A percentile compares a stretch with the other conserved stretches of the same genome.
Conservation (phyloP, 53 echinoderm and acorn worm genomes). For the Pentamera pediparva region DNA sequence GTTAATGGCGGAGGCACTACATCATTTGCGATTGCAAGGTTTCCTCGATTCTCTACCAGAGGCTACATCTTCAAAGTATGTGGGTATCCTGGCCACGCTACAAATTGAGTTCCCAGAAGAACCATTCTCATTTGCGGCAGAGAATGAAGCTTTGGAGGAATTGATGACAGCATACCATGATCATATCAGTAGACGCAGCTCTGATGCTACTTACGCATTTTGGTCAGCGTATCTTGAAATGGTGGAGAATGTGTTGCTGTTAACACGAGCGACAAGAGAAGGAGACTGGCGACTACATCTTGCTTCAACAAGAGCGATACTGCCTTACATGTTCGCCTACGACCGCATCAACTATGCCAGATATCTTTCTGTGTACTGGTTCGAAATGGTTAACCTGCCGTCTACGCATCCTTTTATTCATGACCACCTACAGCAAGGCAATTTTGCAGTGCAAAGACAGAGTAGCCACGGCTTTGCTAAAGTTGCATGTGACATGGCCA, state of each 20-base stretch:
- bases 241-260: slow-evolving; percentile 22
- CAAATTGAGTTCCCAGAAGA: not conserved
- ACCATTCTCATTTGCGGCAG: not conserved
- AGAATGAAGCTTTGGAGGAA: not conserved
- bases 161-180: not conserved
- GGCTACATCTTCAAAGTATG: slow-evolving; percentile 28
- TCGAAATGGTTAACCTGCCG: slow-evolving; percentile 37
- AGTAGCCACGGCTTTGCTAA: not conserved
- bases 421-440: not conserved
- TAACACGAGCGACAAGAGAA: slow-evolving; percentile 37
- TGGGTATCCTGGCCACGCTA: not conserved
- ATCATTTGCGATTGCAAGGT: slow-evolving; percentile 46
- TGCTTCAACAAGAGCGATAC: slow-evolving; percentile 23
- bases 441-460: slow-evolving; percentile 13
- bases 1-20: slow-evolving; percentile 47
- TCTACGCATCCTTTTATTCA: not conserved
- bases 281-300: slow-evolving; percentile 53
- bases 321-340: slow-evolving; percentile 59
- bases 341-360: slow-evolving; percentile 56
- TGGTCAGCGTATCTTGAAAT: slow-evolving; percentile 51
- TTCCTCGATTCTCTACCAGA: slow-evolving; percentile 9
- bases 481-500: slow-evolving; percentile 53
- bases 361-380: slow-evolving; percentile 53
- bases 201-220: slow-evolving; percentile 32
- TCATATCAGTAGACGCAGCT: not conserved